phyloP scores from a whole-genome alignment of 2,113 vertebrate genomes.

The Amphiprion percula region DNA sequence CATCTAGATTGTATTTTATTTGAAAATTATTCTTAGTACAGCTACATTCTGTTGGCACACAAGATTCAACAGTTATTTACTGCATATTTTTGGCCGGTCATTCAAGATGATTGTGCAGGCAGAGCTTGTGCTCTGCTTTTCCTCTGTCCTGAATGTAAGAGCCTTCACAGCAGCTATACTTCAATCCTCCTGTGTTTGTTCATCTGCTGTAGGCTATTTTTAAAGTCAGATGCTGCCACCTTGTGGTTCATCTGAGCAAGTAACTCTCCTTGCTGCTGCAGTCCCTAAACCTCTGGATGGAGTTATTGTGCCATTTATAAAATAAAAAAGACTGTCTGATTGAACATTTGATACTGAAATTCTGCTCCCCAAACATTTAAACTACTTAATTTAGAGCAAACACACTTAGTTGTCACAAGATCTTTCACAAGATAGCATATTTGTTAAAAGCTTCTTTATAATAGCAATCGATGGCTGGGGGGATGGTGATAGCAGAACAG shows the following conservation, averaged over 20 bases:
- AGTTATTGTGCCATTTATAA: constrained; percentile 61
- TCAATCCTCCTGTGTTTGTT: neutral
- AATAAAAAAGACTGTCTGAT: neutral
- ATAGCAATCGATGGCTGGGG: no score
- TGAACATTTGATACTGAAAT: neutral
- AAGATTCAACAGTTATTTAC: neutral
- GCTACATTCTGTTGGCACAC: neutral
- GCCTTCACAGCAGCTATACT: neutral
- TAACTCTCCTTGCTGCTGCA: constrained; percentile 13
- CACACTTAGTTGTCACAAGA: neutral
- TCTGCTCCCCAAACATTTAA: neutral
- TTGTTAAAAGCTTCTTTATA: neutral
- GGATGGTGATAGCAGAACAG: neutral
- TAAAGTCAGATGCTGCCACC: constrained; percentile 64
- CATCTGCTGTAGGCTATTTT: constrained; percentile 4
- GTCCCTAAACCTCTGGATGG: constrained; percentile 68
- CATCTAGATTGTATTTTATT: neutral
- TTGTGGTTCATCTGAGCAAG: constrained; percentile 51
- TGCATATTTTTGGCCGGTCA: neutral
- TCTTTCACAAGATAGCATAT: neutral
- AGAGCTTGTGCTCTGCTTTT: neutral
- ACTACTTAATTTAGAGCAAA: neutral
- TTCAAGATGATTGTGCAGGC: neutral
- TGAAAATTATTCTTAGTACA: neutral
- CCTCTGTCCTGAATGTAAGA: constrained; percentile 6